phyloP scores from a whole-genome alignment of 2,888 invertebrate genomes.

The Coronaproctus castanopsis region DNA sequence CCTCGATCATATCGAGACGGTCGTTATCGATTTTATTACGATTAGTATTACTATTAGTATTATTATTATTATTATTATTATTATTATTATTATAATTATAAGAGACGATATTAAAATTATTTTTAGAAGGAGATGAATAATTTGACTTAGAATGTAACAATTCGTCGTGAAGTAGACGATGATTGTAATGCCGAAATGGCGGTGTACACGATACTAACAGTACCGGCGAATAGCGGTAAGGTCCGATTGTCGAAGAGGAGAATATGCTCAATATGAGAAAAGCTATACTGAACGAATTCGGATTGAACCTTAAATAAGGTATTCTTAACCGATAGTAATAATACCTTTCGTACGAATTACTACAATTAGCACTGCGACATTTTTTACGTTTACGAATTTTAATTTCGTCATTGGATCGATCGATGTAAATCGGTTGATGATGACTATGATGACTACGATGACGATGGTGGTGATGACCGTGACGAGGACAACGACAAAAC shows the following conservation, averaged over 20 bases:
- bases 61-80: slow-evolving; percentile 2
- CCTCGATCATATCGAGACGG: background rate
- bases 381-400: too few species aligned
- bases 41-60: background rate
- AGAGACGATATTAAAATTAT: background rate
- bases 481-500: too few species aligned
- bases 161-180: background rate
- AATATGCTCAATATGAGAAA: slow-evolving; percentile 9
- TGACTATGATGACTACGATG: too few species aligned
- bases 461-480: too few species aligned
- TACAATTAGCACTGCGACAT: too few species aligned
- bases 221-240: slow-evolving; percentile 5
- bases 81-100: slow-evolving; percentile 1
- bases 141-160: background rate
- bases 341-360: background rate
- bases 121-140: background rate
- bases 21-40: background rate
- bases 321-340: slow-evolving; percentile 3
- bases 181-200: slow-evolving; percentile 6
- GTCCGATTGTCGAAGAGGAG: slow-evolving; percentile 9
- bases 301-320: slow-evolving; percentile 7
- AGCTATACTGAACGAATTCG: slow-evolving; percentile 11
- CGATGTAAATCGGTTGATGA: too few species aligned
- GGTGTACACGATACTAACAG: slow-evolving; percentile 7
- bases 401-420: too few species aligned